Conservation (phyloP, 2,888 invertebrate species). For the Rhingia rostrata region DNA sequence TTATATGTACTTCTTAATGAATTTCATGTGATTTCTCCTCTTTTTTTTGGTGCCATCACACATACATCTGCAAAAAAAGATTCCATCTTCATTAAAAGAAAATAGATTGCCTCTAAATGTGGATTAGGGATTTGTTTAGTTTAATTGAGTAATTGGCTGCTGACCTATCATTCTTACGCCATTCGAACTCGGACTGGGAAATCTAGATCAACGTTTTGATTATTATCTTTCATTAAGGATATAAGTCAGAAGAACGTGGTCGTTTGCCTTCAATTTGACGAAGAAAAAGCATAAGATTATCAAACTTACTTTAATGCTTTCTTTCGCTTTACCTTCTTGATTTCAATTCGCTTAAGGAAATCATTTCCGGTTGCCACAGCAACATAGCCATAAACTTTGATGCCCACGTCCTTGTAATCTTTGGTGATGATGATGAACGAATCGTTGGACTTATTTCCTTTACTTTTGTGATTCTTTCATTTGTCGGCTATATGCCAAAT, state of each 20-base stretch:
- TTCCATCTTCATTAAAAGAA: constrained; percentile 46
- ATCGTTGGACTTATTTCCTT: constrained; percentile 29
- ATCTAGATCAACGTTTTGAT: constrained; percentile 45
- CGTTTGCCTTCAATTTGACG: constrained; percentile 22
- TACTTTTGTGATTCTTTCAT: constrained; percentile 23
- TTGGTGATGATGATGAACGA: constrained; percentile 30
- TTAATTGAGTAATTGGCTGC: constrained; percentile 53
- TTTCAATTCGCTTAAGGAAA: constrained; percentile 33
- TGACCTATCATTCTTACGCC: constrained; percentile 25
- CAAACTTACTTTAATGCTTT: constrained; percentile 5
- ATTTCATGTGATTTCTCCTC: constrained; percentile 19
- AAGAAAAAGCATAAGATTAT: constrained; percentile 18
- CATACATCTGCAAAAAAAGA: neutral
- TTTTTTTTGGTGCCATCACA: neutral
- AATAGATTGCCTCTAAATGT: constrained; percentile 53
- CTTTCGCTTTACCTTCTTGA: neutral
- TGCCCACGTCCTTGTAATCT: constrained; percentile 29
- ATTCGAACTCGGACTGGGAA: neutral
- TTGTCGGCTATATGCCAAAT: constrained; percentile 11
- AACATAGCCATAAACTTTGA: constrained; percentile 16
- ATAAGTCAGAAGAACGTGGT: constrained; percentile 20
- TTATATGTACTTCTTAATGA: constrained; percentile 13
- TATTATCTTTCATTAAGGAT: constrained; percentile 14
- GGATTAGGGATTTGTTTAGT: constrained; percentile 34
- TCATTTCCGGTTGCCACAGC: constrained; percentile 40